phyloP scores from a whole-genome alignment of 2,113 vertebrate genomes.

The Arvicanthis niloticus region DNA sequence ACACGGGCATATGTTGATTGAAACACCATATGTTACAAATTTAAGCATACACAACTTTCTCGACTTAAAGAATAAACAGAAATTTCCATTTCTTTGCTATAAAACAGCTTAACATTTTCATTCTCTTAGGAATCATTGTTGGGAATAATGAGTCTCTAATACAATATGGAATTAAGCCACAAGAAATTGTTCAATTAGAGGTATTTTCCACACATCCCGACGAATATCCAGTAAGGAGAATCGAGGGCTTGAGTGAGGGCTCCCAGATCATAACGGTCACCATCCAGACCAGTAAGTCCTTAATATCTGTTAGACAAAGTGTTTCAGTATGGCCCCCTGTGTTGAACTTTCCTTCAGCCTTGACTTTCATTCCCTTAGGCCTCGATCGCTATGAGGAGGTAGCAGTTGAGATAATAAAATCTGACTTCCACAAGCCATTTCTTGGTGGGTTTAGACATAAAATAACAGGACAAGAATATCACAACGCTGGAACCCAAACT shows the following conservation, averaged over 20 bases:
- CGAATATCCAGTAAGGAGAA: slow-evolving; percentile 76
- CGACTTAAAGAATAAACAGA: background rate
- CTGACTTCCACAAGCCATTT: slow-evolving; percentile 90
- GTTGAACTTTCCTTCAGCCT: slow-evolving; percentile 9
- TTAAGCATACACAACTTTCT: background rate
- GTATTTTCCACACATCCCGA: slow-evolving; percentile 85
- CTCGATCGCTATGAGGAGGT: slow-evolving; percentile 85
- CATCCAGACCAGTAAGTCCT: slow-evolving; percentile 89
- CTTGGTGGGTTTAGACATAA: slow-evolving; percentile 94
- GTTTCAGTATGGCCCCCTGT: background rate
- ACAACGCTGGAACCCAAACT: slow-evolving; percentile 94
- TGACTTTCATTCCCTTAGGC: slow-evolving; percentile 84
- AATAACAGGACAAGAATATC: slow-evolving; percentile 91
- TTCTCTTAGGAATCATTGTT: slow-evolving; percentile 85
- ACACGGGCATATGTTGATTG: too few species aligned
- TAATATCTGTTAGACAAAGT: background rate
- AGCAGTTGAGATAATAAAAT: slow-evolving; percentile 91
- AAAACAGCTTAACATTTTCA: slow-evolving; percentile 31
- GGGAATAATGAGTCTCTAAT: slow-evolving; percentile 86
- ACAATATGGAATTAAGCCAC: slow-evolving; percentile 85
- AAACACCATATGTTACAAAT: background rate
- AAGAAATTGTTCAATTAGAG: slow-evolving; percentile 87
- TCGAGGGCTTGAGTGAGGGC: slow-evolving; percentile 78
- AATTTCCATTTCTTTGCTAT: slow-evolving; percentile 3
- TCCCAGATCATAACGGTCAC: slow-evolving; percentile 91